Base-by-base conservation (phyloP, 2,888 invertebrate species). In the Acrocera orbiculus region DNA sequence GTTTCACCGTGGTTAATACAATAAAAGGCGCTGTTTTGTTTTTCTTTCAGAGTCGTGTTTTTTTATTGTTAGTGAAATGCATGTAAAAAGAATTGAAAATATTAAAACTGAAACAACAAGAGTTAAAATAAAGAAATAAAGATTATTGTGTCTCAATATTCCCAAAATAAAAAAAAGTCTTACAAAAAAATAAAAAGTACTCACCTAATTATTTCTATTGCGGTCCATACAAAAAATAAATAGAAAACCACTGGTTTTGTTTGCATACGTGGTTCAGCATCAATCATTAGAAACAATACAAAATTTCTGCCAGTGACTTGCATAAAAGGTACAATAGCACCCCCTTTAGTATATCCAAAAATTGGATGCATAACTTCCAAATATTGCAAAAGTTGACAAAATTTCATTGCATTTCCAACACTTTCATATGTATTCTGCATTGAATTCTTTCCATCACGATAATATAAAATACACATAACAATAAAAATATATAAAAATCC, bases 291-390 rank as follows among this genome's bases (percentile, higher is more conserved):
- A 51, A 92, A 85, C 26, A 93, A 59, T 4, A 87, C 66, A 42
- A 87, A 67, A 35, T 73, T 70, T 27, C 92, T 67, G 0, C 87
- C 90, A 17, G 68, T 64, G 17, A 83, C 73, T 69, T 93, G 92
- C 33, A 85, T 42, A 31, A 81, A 66, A 3, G 89, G 74, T 14
- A 79, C 64, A 1, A 82, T 32, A 0, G 70, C 61, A 11, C 75
- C 70, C 15, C 86, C 82, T 64, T 73, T 80, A 2, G 89, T 86
- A 50, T 87, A 83, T 2, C 89, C 86, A 52, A 90, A 75, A 29
- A 90, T 47, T 0, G 90, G 82, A 65, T 93, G 87, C 63, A 92
- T 65, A 1, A 90, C 74, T 63, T 93, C 93, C 40, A 93, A 54
- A 47, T 80, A 73, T 56, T 89, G 85, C 47, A 85, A 59, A 2